Evolutionary conservation across 2,888 invertebrate species (phyloP).

Genomic region (Dasysyrphus albostriatus): DNA sequence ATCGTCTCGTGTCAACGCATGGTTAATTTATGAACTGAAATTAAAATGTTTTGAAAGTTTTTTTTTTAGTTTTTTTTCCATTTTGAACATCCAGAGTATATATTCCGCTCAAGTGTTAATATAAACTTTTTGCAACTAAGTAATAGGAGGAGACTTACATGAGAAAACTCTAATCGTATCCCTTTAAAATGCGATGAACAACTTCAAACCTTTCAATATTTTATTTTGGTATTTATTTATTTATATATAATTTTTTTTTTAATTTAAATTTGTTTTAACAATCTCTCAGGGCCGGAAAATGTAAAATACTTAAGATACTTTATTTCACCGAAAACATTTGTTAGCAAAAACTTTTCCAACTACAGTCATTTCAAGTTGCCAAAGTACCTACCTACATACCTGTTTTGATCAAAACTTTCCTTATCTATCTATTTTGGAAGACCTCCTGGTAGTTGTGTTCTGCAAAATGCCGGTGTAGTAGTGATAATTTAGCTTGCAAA

Average conservation of each 20-base stretch:
- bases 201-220: not conserved
- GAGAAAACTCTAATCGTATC: not conserved
- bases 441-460: not conserved
- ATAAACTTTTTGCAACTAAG: not conserved
- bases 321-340: slow-evolving; percentile 5
- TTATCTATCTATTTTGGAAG: not conserved
- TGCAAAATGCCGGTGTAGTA: not conserved
- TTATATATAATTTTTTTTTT: not conserved
- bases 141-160: not conserved
- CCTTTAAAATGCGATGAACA: not conserved
- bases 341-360: slow-evolving; percentile 12
- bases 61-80: not conserved
- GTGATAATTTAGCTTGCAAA: slow-evolving; percentile 53
- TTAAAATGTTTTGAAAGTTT: not conserved
- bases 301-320: slow-evolving; percentile 10
- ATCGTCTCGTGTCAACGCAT: not conserved
- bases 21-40: not conserved
- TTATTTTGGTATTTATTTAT: not conserved
- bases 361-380: slow-evolving; percentile 18
- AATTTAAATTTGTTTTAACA: not conserved
- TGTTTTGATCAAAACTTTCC: slow-evolving; percentile 21
- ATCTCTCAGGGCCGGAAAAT: not conserved
- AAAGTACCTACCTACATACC: not conserved
- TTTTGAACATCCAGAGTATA: not conserved
- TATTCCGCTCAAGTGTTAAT: not conserved